phyloP scores from a whole-genome alignment of 2,888 invertebrate species.

The Linnaemya tessellans region DNA sequence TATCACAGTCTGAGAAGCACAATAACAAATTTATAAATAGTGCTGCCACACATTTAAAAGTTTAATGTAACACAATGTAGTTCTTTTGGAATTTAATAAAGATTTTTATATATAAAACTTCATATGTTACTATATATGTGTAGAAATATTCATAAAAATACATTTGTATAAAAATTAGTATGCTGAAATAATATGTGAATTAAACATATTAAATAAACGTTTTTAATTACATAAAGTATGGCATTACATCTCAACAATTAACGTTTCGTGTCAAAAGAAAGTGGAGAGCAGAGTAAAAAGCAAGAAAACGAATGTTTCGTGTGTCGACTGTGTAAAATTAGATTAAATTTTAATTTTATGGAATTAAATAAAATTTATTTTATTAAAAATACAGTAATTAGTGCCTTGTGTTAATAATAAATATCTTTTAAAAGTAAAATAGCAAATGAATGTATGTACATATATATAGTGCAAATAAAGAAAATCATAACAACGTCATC shows the following conservation, averaged over 20 bases:
- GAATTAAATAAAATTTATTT: constrained; percentile 34
- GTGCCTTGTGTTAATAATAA: constrained; percentile 19
- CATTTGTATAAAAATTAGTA: too few relatives aligned
- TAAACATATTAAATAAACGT: too few relatives aligned
- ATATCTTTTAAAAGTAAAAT: background rate
- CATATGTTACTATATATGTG: too few relatives aligned
- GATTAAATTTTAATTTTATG: constrained; percentile 25
- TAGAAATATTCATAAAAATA: too few relatives aligned
- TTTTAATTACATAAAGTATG: background rate
- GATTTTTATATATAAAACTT: background rate
- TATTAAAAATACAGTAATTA: constrained; percentile 19
- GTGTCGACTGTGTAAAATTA: constrained; percentile 20
- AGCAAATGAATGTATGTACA: background rate
- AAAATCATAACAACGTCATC: constrained; percentile 67
- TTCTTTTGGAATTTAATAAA: background rate
- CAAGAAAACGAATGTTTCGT: constrained; percentile 35
- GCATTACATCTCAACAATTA: constrained; percentile 3
- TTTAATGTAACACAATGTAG: background rate
- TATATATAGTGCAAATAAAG: constrained; percentile 23
- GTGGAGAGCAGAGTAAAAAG: constrained; percentile 46
- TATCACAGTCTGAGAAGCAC: constrained; percentile 37
- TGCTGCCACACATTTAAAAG: background rate
- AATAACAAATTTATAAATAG: background rate
- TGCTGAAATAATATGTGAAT: too few relatives aligned
- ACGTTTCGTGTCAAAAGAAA: constrained; percentile 34